phyloP scores from a whole-genome alignment of 2,113 vertebrate species.

The Sapayoa aenigma region DNA sequence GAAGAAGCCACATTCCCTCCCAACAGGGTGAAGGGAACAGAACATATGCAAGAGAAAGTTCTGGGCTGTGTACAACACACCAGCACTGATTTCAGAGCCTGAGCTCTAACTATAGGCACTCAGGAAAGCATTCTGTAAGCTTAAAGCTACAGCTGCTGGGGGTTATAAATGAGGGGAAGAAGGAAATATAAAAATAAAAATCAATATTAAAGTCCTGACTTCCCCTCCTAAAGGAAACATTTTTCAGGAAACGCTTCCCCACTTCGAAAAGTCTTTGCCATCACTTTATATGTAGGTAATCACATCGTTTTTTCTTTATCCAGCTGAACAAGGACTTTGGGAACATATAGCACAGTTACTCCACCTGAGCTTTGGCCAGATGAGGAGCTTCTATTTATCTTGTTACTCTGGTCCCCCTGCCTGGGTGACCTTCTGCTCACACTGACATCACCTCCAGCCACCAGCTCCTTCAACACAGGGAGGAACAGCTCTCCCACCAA shows the following conservation, averaged over 20 bases:
- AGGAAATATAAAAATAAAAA: background rate
- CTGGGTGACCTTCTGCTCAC: background rate
- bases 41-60: rapidly evolving
- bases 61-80: background rate
- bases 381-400: background rate
- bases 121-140: background rate
- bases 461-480: background rate
- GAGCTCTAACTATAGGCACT: background rate
- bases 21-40: background rate
- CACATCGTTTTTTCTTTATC: background rate
- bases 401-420: background rate
- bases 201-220: background rate
- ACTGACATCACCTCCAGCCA: background rate
- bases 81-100: background rate
- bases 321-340: background rate
- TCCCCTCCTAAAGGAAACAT: background rate
- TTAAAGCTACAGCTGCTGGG: background rate
- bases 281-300: background rate
- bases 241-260: background rate
- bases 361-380: background rate
- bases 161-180: background rate
- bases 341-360: background rate
- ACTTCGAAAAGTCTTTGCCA: background rate
- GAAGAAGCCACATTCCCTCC: background rate
- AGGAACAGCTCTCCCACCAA: background rate